Evolutionary conservation across 2,888 invertebrate genomes (phyloP), one percentile per base, ranked within the genome.

Genomic region (Microplitis deprimator): DNA sequence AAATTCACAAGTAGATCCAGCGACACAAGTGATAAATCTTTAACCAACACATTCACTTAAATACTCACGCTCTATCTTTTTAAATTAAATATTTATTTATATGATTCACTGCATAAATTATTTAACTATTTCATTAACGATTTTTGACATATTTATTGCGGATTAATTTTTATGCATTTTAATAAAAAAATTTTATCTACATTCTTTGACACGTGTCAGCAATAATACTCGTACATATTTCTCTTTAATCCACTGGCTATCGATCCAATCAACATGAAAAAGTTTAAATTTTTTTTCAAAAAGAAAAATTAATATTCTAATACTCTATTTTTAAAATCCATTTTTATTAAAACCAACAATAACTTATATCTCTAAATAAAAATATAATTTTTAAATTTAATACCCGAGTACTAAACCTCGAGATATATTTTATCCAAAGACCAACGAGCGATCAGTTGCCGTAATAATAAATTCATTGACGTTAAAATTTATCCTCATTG

Each of bases 121-220:
- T 50, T 50, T 50, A 8, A 50, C 50, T 50, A 5, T 50, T 50
- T 50, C 13, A 50, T 50, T 50, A 50, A 50, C 50, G 50, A 50
- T 50, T 50, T 50, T 13, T 13, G 50, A 50, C 13, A 50, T 13
- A 50, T 50, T 50, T 50, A 50, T 50, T 50, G 2, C 50, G 13
- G 50, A 50, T 50, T 8, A 50, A 50, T 50, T 13, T 10, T 50
- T 50, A 50, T 50, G 50, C 13, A 29, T 29, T 29, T 8, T 50
- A 13, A 50, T 13, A 13, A 50, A 50, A 50, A 50, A 50, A 13
- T 50, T 10, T 10, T 50, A 50, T 50, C 50, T 50, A 50, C 13
- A 50, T 50, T 50, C 8, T 50, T 50, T 20, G 59, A 59, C 70
- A 70, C 70, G 60, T 60, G 70, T 70, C 60, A 38, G 29, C 60